Base-by-base conservation (phyloP, 2,888 invertebrate species). In the Synergus gifuensis region DNA sequence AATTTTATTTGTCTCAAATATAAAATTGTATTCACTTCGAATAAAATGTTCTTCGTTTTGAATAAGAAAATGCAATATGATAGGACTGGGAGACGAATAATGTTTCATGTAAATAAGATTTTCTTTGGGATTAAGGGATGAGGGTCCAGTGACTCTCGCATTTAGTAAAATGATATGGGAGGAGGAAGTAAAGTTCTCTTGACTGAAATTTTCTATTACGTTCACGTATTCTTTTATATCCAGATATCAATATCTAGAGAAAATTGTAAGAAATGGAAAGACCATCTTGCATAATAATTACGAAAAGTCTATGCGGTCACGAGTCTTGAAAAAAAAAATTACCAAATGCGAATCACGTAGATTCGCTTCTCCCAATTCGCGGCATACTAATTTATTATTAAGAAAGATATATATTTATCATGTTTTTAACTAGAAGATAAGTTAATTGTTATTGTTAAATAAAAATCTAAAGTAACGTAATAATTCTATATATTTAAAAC, bases 341-440 rank as follows among this genome's bases (percentile, higher is more conserved):
- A 69, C n/a, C 28, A 12, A 69, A 73, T 73, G 73, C 73, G n/a
- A 73, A 73, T 73, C 73, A 73, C 73, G 54, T 73, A 73, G 36
- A 36, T 73, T 73, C 36, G n/a, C 49, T 54, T 54, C n/a, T 16
- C n/a, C 14, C 49, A 22, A 73, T 54, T 73, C 18, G n/a, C 9
- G 54, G 73, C n/a, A 73, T 58, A 40, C 54, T 73, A 58, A 73
- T 73, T 36, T 36, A 36, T 36, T 36, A 36, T 36, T 36, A 7
- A 5, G 36, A 36, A 36, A 36, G 36, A 36, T 36, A 36, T 36
- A 36, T 36, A 0, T 54, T 54, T n/a, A 54, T n/a, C 1, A 2
- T 54, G 2, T 54, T n/a, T 54, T 54, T n/a, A 7, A 36, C 36
- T 36, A 5, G 0, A 36, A 36, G 36, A 36, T 36, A 36, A 36